Conservation (phyloP, 2,888 invertebrate species). For the Hanleya hanleyi region DNA sequence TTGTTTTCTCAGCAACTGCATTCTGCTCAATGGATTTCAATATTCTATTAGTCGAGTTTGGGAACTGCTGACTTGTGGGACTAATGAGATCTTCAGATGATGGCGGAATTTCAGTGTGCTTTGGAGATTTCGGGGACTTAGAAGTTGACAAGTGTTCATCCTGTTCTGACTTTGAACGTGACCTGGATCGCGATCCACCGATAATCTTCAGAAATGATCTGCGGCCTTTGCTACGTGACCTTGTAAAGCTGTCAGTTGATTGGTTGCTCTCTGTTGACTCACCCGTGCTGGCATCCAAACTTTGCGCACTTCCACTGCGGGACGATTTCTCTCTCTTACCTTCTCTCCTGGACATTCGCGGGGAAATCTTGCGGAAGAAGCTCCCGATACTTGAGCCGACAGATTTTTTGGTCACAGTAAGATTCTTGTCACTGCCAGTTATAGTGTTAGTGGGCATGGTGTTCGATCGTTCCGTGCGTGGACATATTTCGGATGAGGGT, state of each 20-base stretch:
- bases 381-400: slow-evolving; percentile 66
- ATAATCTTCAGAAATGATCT: slow-evolving; percentile 59
- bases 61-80: background rate
- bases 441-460: slow-evolving; percentile 33
- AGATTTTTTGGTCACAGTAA: slow-evolving; percentile 59
- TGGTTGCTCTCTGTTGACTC: slow-evolving; percentile 18
- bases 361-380: slow-evolving; percentile 65
- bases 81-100: background rate
- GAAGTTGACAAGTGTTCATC: background rate
- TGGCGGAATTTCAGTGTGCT: background rate
- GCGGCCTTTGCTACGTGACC: slow-evolving; percentile 55
- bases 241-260: slow-evolving; percentile 39
- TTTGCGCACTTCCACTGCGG: slow-evolving; percentile 50
- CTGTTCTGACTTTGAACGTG: slow-evolving; percentile 7
- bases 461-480: slow-evolving; percentile 12
- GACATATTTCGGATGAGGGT: slow-evolving; percentile 11
- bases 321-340: slow-evolving; percentile 35
- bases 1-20: slow-evolving; percentile 50
- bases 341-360: slow-evolving; percentile 47
- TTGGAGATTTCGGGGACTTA: background rate
- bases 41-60: slow-evolving; percentile 32
- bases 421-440: slow-evolving; percentile 35
- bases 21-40: slow-evolving; percentile 65
- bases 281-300: slow-evolving; percentile 45
- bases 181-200: slow-evolving; percentile 30